Base-by-base conservation (phyloP, 2,113 vertebrate genomes). In the Melanerpes aurifrons region DNA sequence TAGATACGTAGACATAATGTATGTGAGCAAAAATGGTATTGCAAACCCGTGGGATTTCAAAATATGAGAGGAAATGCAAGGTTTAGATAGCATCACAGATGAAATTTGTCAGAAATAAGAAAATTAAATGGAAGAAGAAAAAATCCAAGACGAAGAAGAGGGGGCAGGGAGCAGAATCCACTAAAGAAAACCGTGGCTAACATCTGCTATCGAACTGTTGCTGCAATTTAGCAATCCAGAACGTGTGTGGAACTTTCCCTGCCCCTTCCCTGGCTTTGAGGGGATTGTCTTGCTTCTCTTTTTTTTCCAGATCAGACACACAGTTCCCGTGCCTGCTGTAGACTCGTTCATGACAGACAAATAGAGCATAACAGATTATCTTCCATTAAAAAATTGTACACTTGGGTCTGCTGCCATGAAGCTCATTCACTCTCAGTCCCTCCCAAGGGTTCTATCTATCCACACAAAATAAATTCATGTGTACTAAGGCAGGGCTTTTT, bases 371-470 rank as follows among this genome's bases (percentile, higher is more conserved):
- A 92, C 87, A 91, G 64, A 95, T 93, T 92, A 77, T 92, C 87
- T 92, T 95, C 87, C 89, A 80, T 91, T 96, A 68, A 96, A 93
- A 89, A 89, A 74, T 64, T 37, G 48, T 69, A 89, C 75, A 45
- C 66, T 92, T 89, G 54, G 75, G 68, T 94, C 92, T 80, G 87
- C 87, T 92, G 94, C 76, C 82, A 87, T 45, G 72, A 87, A 93
- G 86, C 77, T 84, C 88, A 66, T 37, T 85, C 64, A 4, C 29
- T 77, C 91, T 87, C 15, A 3, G 76, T 92, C 84, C 74, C 68
- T 96, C 94, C 91, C 96, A 91, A 91, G 95, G 89, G 89, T 75
- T 96, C 72, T 64, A 89, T 94, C 87, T 81, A 94, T 90, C 86
- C 66, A 69, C 57, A 89, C 68, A 87, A 87, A 94, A 95, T 91